Base-by-base conservation (phyloP, 2,113 vertebrate genomes). In the Dicrurus megarhynchus region DNA sequence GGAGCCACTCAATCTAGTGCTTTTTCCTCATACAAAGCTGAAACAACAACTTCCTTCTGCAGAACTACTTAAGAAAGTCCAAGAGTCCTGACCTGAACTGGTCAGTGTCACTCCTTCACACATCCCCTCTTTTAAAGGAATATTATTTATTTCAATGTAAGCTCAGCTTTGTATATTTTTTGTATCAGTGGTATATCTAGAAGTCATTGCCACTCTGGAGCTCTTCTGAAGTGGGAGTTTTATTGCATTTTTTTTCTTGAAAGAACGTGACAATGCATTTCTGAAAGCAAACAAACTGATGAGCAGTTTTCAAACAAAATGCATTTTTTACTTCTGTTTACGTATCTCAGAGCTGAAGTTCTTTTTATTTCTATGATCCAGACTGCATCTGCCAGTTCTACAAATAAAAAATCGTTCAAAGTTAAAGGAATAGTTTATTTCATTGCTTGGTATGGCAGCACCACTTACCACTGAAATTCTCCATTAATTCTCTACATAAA, bases 11-110 rank as follows among this genome's bases (percentile, higher is more conserved):
- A 84, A 95, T 85, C 79, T 69, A 83, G 92, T 75, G 68, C 71
- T 93, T 90, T 87, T 92, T 80, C 89, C 76, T 95, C 85, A 47
- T 37, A 22, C 10, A 28, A 94, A 96, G 90, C 87, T 93, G 80
- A 94, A 96, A 84, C 83, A 95, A 94, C 81, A 94, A 83, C 76
- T 94, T 95, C 73, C 90, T 93, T 96, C 95, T 96, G 95, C 92
- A 93, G 79, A 95, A 95, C 46, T 93, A 96, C 92, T 96, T 96
- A 92, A 73, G 56, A 56, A 70, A 89, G 79, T 78, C 50, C 76
- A 90, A 64, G 71, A 97, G 60, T 71, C 79, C 79, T 68, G 85
- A 80, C 53, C 88, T 74, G 64, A 90, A 77, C 60, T 68, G 80
- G 41, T 84, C 82, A 84, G 52, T 32, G 83, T 59, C 68, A 44